Conservation (phyloP, 2,113 vertebrate genomes). For the Oreochromis tanganicae region DNA sequence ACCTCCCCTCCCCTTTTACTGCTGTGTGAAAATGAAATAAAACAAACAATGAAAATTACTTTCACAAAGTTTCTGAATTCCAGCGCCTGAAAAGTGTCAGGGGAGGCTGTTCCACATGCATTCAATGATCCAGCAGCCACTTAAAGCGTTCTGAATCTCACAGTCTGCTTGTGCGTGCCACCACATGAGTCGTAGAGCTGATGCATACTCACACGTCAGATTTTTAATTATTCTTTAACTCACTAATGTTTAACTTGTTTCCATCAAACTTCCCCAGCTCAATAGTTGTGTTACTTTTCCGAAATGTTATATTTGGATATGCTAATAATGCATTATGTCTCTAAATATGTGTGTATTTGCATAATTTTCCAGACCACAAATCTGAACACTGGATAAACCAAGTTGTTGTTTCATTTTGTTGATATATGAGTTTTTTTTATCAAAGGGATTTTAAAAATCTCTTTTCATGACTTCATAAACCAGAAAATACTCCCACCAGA, state of each 20-base stretch:
- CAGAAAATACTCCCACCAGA: neutral
- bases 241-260: neutral
- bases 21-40: neutral
- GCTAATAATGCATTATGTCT: neutral
- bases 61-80: neutral
- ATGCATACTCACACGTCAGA: neutral
- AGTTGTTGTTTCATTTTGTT: neutral
- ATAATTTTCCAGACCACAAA: neutral
- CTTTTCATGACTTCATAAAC: neutral
- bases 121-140: neutral
- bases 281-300: neutral
- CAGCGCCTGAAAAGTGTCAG: neutral
- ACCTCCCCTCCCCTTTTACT: neutral
- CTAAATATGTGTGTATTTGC: neutral
- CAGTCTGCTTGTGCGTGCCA: neutral
- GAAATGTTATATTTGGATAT: neutral
- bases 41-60: neutral
- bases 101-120: neutral
- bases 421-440: neutral
- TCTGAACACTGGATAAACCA: neutral
- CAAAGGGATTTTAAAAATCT: neutral
- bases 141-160: neutral
- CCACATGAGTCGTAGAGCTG: neutral
- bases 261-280: neutral
- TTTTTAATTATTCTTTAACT: neutral